Conservation (phyloP, 2,797 vertebrate genomes). For the Serranus cabrilla region DNA sequence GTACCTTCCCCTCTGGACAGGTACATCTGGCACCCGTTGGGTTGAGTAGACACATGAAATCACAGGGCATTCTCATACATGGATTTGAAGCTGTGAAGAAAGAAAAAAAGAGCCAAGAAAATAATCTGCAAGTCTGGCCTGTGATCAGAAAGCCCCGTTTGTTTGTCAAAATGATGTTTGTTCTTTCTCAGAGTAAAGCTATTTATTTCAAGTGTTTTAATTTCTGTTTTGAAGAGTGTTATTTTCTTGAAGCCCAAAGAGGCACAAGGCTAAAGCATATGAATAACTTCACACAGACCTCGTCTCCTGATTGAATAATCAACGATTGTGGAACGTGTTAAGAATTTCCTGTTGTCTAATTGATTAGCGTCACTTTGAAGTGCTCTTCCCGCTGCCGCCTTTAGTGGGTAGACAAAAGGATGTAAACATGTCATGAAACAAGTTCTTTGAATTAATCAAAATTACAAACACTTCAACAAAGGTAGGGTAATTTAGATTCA, state of each 20-base stretch:
- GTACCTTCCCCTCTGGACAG: conserved; percentile 95
- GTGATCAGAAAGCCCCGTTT: conserved; percentile 23
- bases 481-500: background rate
- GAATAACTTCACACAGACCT: conserved; percentile 33
- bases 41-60: conserved; percentile 97
- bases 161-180: conserved; percentile 33
- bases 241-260: conserved; percentile 37
- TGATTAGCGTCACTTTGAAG: conserved; percentile 56
- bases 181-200: conserved; percentile 29
- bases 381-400: conserved; percentile 13
- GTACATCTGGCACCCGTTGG: conserved; percentile 93
- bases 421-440: conserved; percentile 11
- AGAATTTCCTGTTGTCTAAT: conserved; percentile 38
- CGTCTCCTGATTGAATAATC: conserved; percentile 49
- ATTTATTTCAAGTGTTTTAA: conserved; percentile 54
- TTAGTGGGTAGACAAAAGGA: conserved; percentile 15
- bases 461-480: conserved; percentile 10
- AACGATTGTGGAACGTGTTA: conserved; percentile 24
- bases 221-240: conserved; percentile 47
- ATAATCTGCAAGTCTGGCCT: conserved; percentile 36
- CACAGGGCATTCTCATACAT: conserved; percentile 92
- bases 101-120: conserved; percentile 3
- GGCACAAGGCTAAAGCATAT: conserved; percentile 28
- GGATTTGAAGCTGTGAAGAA: conserved; percentile 91
- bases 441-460: conserved; percentile 3